phyloP scores from a whole-genome alignment of 2,113 vertebrate species.

The Gavialis gangeticus region DNA sequence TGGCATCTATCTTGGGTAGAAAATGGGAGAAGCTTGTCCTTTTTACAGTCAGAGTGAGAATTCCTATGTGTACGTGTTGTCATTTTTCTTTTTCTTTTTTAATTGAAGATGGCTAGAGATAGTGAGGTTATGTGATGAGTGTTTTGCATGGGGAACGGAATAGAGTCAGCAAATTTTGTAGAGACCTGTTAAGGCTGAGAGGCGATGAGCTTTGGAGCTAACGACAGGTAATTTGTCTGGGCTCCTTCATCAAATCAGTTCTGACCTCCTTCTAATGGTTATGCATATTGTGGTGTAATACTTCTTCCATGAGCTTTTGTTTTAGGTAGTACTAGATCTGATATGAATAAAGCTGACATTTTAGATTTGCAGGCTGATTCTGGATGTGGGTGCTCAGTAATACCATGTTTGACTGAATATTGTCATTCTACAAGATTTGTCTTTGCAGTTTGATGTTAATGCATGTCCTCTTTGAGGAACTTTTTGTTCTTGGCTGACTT shows the following conservation, averaged over 20 bases:
- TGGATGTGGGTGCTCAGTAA: background rate
- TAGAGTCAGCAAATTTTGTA: background rate
- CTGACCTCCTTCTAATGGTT: background rate
- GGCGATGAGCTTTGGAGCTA: background rate
- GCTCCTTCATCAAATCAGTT: background rate
- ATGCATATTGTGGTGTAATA: background rate
- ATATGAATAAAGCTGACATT: background rate
- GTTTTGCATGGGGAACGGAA: background rate
- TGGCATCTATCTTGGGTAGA: background rate
- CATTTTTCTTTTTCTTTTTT: background rate
- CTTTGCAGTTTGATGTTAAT: background rate
- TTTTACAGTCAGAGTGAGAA: background rate
- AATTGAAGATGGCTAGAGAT: background rate
- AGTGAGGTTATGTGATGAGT: background rate
- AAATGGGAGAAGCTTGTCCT: background rate
- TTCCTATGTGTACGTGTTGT: background rate
- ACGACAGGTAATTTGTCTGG: background rate
- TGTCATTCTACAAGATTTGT: background rate
- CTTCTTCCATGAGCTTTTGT: background rate
- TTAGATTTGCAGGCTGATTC: accelerated
- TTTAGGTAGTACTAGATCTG: background rate
- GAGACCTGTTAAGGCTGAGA: background rate
- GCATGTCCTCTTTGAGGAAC: background rate
- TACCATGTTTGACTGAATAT: background rate
- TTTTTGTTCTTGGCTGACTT: background rate